Base-by-base conservation (phyloP, 2,888 invertebrate species). In the Nesidiocoris tenuis region DNA sequence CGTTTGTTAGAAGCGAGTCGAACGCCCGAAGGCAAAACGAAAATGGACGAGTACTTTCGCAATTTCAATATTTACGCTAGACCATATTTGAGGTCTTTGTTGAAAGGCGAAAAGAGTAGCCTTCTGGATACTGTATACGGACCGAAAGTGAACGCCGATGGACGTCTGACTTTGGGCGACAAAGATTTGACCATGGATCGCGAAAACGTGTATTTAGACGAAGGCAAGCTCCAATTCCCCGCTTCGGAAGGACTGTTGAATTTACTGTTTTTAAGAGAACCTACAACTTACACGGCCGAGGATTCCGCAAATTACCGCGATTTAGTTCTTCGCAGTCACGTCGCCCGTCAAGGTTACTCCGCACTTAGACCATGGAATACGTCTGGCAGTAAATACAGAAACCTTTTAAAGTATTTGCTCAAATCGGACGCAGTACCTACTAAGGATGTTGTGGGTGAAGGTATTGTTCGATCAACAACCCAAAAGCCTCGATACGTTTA, bases 281-380 rank as follows among this genome's bases (percentile, higher is more conserved):
- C 66, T 1, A 66, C 22, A 17, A 2, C 2, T 2, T 66, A 66
- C 25, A 24, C 66, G 7, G 66, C 2, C 5, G 66, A 66, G 9
- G 39, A 66, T 12, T 39, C 17, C 1, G 66, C 66, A 25, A 54
- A 54, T 25, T 66, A 66, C 25, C 22, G 66, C n/a, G 66, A 66
- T n/a, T 54, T 66, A 21, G 16, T 66, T 17, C 17, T 18, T 2
- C 66, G 9, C 24, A 66, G 54, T 3, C 3, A 59, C 19, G 59
- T 19, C 7, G 59, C 7, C 3, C 59, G 59, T n/a, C 59, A 59
- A 18, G 59, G 59, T 3, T 59, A 59, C 59, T 59, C 59, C 17
- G 16, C 16, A 17, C 16, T 16, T 7, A 2, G 59, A 5, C 59
- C 59, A 3, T 59, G 3, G 18, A 59, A 59, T 19, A 59, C 59